Evolutionary conservation across 2,113 vertebrate species (phyloP).

Genomic region (Notarius quadriscutis): DNA sequence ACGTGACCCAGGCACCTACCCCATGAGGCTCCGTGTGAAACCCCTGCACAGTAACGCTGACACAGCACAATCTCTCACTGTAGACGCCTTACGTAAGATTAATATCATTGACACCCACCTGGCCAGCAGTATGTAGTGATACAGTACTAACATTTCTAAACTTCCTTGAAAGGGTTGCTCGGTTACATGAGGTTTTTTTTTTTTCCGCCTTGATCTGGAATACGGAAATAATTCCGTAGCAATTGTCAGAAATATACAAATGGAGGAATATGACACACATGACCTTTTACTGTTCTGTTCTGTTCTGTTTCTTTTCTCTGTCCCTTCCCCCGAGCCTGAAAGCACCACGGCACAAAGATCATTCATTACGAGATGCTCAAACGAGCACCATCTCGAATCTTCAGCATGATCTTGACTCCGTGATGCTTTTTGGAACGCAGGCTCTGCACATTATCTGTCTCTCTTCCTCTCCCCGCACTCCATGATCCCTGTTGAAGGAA

Average conservation of each 20-base stretch:
- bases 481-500: conserved; percentile 54
- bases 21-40: conserved; percentile 13
- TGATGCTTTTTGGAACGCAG: conserved; percentile 30
- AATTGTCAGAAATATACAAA: not conserved
- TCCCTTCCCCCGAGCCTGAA: conserved; percentile 6
- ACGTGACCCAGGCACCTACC: conserved; percentile 17
- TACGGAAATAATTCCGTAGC: not conserved
- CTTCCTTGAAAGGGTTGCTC: conserved; percentile 14
- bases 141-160: conserved; percentile 10
- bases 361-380: not conserved
- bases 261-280: not conserved
- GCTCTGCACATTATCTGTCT: not conserved
- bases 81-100: conserved; percentile 41
- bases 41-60: conserved; percentile 34
- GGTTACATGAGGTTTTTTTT: conserved; percentile 4
- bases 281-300: not conserved
- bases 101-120: conserved; percentile 10
- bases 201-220: not conserved
- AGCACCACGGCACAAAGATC: not conserved
- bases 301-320: conserved; percentile 1
- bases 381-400: not conserved
- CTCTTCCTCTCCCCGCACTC: conserved; percentile 55
- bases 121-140: conserved; percentile 35
- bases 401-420: not conserved
- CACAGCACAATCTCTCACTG: conserved; percentile 51